Evolutionary conservation across 1,140 invertebrate genomes (phyloP).

Genomic region (Anadara kagoshimensis): DNA sequence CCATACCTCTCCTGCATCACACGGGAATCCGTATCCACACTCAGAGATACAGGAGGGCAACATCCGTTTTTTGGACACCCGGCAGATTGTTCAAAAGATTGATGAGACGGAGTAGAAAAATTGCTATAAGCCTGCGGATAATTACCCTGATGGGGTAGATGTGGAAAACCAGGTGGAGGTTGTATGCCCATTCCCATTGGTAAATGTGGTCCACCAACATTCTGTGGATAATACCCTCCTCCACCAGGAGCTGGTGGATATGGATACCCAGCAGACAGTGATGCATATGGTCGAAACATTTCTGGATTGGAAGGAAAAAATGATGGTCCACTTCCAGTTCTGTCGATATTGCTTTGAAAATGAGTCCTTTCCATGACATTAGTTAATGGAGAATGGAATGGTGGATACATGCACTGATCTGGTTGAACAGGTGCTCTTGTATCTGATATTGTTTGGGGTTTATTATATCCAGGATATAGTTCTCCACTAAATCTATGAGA

Average conservation of each 20-base stretch:
- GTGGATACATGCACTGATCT: constrained; percentile 29
- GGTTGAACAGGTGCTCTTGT: constrained; percentile 20
- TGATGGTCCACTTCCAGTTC: constrained; percentile 26
- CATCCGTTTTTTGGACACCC: constrained; percentile 59
- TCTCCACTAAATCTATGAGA: no score
- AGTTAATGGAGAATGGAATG: constrained; percentile 19
- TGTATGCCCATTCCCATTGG: constrained; percentile 38
- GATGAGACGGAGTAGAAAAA: constrained; percentile 1
- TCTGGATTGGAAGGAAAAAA: constrained; percentile 48
- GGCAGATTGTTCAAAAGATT: constrained; percentile 42
- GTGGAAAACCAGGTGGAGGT: constrained; percentile 37
- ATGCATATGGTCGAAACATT: constrained; percentile 48
- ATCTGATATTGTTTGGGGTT: constrained; percentile 1
- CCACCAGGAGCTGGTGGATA: constrained; percentile 29
- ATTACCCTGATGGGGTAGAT: constrained; percentile 36
- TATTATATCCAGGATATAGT: no score
- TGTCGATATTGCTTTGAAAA: no score
- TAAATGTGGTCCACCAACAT: constrained; percentile 32
- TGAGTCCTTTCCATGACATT: neutral
- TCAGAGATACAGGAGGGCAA: constrained; percentile 57
- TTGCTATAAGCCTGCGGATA: constrained; percentile 24
- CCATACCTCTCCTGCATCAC: constrained; percentile 56
- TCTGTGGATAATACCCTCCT: constrained; percentile 40
- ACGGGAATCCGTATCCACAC: constrained; percentile 49
- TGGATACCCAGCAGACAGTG: constrained; percentile 47